Conservation (phyloP, 2,113 vertebrate species). For the Emydocephalus ijimae region DNA sequence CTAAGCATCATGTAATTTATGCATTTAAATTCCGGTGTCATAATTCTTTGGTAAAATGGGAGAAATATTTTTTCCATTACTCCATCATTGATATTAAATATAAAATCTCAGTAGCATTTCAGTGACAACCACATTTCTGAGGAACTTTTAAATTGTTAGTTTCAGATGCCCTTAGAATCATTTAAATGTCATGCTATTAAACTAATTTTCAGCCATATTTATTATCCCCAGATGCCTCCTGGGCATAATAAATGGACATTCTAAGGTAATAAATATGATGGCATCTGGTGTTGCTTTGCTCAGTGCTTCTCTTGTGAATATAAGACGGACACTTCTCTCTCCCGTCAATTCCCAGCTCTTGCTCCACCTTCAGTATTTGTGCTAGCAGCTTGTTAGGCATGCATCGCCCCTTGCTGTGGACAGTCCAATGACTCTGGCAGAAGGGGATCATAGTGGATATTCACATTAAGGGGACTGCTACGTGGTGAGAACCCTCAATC, state of each 20-base stretch:
- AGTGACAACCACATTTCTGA: constrained; percentile 24
- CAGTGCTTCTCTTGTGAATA: neutral
- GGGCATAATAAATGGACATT: neutral
- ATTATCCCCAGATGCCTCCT: neutral
- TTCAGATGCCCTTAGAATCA: constrained; percentile 40
- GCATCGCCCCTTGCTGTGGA: neutral
- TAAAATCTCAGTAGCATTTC: constrained; percentile 6
- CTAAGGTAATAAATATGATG: neutral
- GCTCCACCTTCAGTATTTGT: neutral
- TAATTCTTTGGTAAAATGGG: neutral
- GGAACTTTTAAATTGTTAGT: constrained; percentile 35
- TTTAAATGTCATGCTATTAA: constrained; percentile 24
- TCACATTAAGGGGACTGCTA: neutral
- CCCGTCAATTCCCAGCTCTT: neutral
- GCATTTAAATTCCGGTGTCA: neutral
- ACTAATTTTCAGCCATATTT: neutral
- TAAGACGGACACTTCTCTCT: neutral
- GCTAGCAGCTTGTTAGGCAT: neutral
- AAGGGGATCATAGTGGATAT: neutral
- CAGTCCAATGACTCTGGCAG: neutral
- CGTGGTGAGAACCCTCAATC: neutral
- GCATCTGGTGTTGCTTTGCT: neutral
- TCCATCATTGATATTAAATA: neutral
- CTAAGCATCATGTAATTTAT: neutral
- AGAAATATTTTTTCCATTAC: neutral